phyloP scores from a whole-genome alignment of 2,113 vertebrate genomes.

The Regulus satrapa region DNA sequence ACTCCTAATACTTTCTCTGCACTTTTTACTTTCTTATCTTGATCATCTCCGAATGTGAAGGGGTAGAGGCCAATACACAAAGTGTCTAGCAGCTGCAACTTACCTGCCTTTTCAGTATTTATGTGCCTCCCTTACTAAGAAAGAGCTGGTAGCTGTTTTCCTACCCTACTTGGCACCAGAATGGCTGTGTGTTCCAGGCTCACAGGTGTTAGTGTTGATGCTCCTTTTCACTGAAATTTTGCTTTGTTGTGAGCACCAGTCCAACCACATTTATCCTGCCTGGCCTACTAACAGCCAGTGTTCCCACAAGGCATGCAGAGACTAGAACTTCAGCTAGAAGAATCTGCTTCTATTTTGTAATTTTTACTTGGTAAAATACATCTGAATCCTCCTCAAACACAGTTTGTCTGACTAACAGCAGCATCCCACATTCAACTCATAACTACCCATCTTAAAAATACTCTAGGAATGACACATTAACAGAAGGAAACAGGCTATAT shows the following conservation, averaged over 20 bases:
- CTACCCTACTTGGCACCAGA: background rate
- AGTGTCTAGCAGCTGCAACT: background rate
- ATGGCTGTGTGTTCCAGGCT: background rate
- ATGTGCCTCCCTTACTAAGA: background rate
- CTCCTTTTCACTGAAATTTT: background rate
- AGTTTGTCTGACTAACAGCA: background rate
- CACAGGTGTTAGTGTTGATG: background rate
- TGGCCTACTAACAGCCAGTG: background rate
- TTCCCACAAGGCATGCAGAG: background rate
- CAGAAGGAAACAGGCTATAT: background rate
- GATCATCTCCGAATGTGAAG: background rate
- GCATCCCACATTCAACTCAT: background rate
- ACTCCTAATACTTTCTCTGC: background rate
- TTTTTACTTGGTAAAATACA: background rate
- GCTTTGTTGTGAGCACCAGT: background rate
- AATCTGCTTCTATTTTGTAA: background rate
- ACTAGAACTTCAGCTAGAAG: background rate
- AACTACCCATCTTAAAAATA: background rate
- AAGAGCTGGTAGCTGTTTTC: background rate
- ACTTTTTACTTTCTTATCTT: background rate
- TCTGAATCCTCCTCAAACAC: background rate
- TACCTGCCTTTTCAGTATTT: background rate
- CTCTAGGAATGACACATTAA: background rate
- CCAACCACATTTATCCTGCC: background rate
- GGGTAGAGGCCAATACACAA: background rate